Base-by-base conservation (phyloP, 1,140 invertebrate genomes). In the Drosophila virilis region DNA sequence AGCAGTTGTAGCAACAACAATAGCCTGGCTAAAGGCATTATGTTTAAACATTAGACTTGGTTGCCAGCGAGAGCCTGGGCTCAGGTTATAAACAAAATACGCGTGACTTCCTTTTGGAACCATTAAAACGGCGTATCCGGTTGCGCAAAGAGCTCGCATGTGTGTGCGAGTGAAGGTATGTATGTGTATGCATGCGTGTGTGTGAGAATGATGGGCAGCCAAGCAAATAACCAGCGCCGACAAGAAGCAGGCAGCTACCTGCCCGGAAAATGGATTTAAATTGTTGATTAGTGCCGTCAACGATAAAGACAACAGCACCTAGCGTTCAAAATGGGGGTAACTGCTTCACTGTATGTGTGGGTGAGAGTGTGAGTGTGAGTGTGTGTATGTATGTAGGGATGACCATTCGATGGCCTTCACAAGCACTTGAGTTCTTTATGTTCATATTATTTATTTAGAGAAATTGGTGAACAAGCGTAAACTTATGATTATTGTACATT, bases 1-100 rank as follows among this genome's bases (percentile, higher is more conserved):
- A 17, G 17, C 17, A 17, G 37, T 33, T 17, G 17, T 13, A 54
- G 15, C 58, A 51, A 60, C 33, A 15, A 9, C 22, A 22, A 50
- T 12, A 62, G 50, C 45, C 45, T n/a, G 69, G 69, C 65, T 38
- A 42, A 60, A 40, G 22, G 55, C 51, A 66, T 71, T 59, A 74
- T 73, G 69, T 69, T 71, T 77, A 77, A 69, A 38, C 77, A 83
- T 83, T 78, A 82, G 70, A 64, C 65, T 12, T 55, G 54, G 71
- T 67, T 67, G 64, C 55, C 48, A 67, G 55, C 50, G 50, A 52
- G 74, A 74, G 51, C 42, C 73, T 62, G 77, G 58, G 70, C 77
- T 70, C 80, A 65, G 62, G 85, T 81, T 90, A 90, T 90, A 91
- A 91, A 91, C 88, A 91, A 91, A 84, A 78, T 84, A 88, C 78